A percentile compares a stretch with the other conserved stretches of the same genome.
phyloP scores from a whole-genome alignment of 2,113 vertebrate species.

The Ahaetulla prasina region DNA sequence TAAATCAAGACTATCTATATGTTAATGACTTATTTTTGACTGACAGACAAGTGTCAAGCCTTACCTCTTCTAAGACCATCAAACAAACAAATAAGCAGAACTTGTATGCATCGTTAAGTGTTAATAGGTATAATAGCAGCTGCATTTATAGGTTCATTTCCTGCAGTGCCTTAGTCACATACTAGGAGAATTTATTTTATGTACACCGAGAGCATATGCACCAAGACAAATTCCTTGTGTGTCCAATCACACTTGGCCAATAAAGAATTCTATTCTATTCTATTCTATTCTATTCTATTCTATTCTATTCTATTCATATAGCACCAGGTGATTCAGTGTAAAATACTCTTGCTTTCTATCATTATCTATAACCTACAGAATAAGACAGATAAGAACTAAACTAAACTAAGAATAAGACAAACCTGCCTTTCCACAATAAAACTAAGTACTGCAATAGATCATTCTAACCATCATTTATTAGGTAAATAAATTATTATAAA shows the following conservation, averaged over 20 bases:
- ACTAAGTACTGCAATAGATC: background rate
- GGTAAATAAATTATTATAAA: too few species aligned
- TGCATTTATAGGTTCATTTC: background rate
- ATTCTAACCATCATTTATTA: background rate
- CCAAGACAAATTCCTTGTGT: too few species aligned
- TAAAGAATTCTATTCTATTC: too few species aligned
- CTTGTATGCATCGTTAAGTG: background rate
- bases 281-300: too few species aligned
- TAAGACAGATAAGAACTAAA: too few species aligned
- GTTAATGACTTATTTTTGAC: background rate
- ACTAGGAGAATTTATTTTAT: background rate
- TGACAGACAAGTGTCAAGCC: background rate
- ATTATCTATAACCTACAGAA: background rate
- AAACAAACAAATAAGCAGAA: background rate
- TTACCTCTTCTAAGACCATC: background rate
- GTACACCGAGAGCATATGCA: too few species aligned
- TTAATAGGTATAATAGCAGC: background rate
- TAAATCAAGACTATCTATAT: too few species aligned
- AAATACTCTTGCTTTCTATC: background rate
- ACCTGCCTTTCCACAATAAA: background rate
- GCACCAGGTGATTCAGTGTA: background rate
- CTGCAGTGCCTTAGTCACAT: background rate
- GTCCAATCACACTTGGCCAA: too few species aligned
- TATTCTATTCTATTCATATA: too few species aligned
- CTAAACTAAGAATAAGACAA: background rate